Evolutionary conservation across 2,888 invertebrate species (phyloP).

Genomic region (Hemithea aestivaria): DNA sequence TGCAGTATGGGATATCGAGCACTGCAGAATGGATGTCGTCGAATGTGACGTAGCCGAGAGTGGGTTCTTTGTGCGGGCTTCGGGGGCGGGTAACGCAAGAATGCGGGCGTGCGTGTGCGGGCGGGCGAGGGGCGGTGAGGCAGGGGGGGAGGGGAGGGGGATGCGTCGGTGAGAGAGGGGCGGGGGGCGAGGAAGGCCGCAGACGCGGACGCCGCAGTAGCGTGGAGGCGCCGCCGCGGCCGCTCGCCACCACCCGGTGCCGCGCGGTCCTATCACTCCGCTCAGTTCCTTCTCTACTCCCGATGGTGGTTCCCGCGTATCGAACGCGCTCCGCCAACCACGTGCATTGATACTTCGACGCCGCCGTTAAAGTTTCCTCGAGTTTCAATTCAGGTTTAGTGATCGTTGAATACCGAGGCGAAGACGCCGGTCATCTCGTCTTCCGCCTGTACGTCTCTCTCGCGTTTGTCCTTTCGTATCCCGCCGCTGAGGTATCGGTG

Average conservation of each 20-base stretch:
- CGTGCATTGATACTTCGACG: slow-evolving; percentile 34
- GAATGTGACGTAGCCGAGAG: slow-evolving; percentile 38
- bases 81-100: slow-evolving; percentile 51
- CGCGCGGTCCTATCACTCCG: slow-evolving; percentile 40
- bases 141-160: slow-evolving; percentile 53
- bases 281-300: slow-evolving; percentile 36
- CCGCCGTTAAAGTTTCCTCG: slow-evolving; percentile 29
- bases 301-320: slow-evolving; percentile 53
- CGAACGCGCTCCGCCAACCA: slow-evolving; percentile 35
- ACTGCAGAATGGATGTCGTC: slow-evolving; percentile 37
- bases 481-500: slow-evolving; percentile 37
- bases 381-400: slow-evolving; percentile 36
- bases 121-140: slow-evolving; percentile 43
- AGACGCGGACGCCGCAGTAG: slow-evolving; percentile 78
- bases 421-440: slow-evolving; percentile 28
- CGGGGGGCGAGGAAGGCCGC: slow-evolving; percentile 46
- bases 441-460: slow-evolving; percentile 26
- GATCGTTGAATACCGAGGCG: slow-evolving; percentile 27
- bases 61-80: slow-evolving; percentile 56
- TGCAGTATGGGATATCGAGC: slow-evolving; percentile 32
- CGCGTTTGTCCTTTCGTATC: slow-evolving; percentile 26
- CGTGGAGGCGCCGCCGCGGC: slow-evolving; percentile 72
- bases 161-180: slow-evolving; percentile 51
- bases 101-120: slow-evolving; percentile 76
- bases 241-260: slow-evolving; percentile 55